Percentiles rank a stretch among this genome's conserved stretches.
Conservation (phyloP, 2,888 invertebrate species). For the Shargacucullia verbasci region DNA sequence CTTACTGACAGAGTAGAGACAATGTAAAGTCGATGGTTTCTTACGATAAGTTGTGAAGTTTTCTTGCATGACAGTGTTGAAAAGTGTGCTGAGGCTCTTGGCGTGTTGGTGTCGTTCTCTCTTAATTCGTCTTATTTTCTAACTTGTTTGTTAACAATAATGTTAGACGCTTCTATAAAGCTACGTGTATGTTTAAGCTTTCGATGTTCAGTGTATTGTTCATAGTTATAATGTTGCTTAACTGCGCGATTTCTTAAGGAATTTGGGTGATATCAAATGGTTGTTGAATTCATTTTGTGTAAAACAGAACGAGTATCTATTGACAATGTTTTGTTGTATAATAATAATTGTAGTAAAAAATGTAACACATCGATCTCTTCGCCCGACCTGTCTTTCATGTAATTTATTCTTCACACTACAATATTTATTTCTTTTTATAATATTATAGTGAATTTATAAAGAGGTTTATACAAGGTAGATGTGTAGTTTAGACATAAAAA, state of each 20-base stretch:
- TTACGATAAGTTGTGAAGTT: conserved; percentile 40
- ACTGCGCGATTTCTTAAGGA: conserved; percentile 77
- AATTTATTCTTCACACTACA: conserved; percentile 54
- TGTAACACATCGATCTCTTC: conserved; percentile 56
- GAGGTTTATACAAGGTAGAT: conserved; percentile 89
- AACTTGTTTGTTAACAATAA: conserved; percentile 61
- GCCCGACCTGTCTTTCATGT: conserved; percentile 48
- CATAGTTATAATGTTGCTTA: conserved; percentile 74
- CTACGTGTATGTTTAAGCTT: conserved; percentile 78
- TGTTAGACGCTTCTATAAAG: conserved; percentile 69
- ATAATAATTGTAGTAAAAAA: conserved; percentile 33
- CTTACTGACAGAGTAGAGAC: conserved; percentile 22
- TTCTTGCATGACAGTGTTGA: conserved; percentile 70
- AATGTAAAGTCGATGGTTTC: conserved; percentile 17
- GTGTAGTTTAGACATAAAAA: conserved; percentile 82
- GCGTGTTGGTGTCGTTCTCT: conserved; percentile 85
- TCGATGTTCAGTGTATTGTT: conserved; percentile 83
- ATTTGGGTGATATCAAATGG: conserved; percentile 88
- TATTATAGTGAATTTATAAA: conserved; percentile 83
- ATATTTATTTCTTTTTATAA: conserved; percentile 60
- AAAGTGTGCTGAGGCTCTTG: conserved; percentile 75
- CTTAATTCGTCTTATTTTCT: conserved; percentile 69
- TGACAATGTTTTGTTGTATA: conserved; percentile 25
- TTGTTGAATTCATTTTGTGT: conserved; percentile 59
- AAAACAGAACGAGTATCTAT: conserved; percentile 31